Evolutionary conservation across 2,113 vertebrate species (phyloP).

Genomic region (Cyanoderma ruficeps): DNA sequence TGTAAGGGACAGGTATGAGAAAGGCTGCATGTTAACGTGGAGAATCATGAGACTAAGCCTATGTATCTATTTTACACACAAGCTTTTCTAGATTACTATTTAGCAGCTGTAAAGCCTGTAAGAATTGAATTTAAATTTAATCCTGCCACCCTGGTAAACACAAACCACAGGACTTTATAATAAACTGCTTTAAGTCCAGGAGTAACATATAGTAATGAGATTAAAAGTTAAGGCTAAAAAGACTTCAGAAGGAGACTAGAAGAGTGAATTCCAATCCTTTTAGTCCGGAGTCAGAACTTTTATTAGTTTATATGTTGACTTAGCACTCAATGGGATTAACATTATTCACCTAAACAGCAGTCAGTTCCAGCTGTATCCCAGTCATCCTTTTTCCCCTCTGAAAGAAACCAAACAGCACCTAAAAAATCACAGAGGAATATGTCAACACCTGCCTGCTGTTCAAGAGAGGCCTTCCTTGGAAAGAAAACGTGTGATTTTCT

Average conservation of each 20-base stretch:
- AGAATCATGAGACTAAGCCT: background rate
- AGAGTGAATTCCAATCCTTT: background rate
- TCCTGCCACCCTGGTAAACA: background rate
- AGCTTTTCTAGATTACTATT: background rate
- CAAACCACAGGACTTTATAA: background rate
- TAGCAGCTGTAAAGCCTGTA: background rate
- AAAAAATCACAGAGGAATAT: background rate
- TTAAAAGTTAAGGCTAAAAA: background rate
- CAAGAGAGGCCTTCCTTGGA: background rate
- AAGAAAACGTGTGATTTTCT: background rate
- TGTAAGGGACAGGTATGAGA: background rate
- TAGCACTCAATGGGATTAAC: conserved; percentile 15
- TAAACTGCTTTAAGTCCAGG: background rate
- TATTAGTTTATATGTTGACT: background rate
- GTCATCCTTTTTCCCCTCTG: background rate
- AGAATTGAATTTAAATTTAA: background rate
- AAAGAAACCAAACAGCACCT: background rate
- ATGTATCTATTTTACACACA: background rate
- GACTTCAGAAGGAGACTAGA: background rate
- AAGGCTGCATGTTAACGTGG: background rate
- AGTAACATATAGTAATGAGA: background rate
- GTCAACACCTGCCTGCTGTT: background rate
- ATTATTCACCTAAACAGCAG: background rate
- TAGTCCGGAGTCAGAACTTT: background rate
- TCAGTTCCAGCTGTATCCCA: background rate